phyloP scores from a whole-genome alignment of 1,140 invertebrate species.

The Dendrolimus punctatus region DNA sequence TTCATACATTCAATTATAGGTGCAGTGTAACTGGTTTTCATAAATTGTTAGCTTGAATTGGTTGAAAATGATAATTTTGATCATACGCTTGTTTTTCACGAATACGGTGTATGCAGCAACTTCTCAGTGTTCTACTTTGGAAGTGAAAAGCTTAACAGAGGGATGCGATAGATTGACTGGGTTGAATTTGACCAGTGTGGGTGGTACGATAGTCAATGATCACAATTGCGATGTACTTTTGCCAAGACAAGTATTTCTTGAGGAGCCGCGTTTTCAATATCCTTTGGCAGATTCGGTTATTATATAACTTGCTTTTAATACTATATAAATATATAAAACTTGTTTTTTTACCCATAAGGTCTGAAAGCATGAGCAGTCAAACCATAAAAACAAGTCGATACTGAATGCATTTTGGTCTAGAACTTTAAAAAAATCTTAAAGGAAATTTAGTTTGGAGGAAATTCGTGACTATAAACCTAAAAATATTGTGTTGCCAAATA shows the following conservation, averaged over 20 bases:
- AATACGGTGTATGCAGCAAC: conserved; percentile 14
- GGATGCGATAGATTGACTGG: conserved; percentile 52
- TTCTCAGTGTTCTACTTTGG: conserved; percentile 37
- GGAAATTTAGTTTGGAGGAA: too few species aligned
- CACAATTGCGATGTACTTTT: conserved; percentile 63
- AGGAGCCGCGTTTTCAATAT: conserved; percentile 57
- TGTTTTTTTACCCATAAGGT: neutral
- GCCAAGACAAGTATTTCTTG: conserved; percentile 58
- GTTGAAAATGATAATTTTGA: neutral
- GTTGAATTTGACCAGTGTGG: conserved; percentile 53
- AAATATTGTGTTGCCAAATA: too few species aligned
- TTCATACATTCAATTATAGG: neutral
- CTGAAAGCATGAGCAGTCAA: too few species aligned
- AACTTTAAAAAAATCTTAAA: too few species aligned
- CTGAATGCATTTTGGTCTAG: too few species aligned
- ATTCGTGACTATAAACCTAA: too few species aligned
- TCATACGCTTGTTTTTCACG: conserved; percentile 10
- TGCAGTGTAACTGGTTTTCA: neutral
- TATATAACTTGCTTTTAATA: conserved; percentile 3
- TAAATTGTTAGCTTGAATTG: neutral
- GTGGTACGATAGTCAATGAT: conserved; percentile 60
- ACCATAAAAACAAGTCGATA: too few species aligned
- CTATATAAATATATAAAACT: neutral
- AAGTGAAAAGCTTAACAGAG: conserved; percentile 51
- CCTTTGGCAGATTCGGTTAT: conserved; percentile 50